These are phyloP conservation scores for Epinotia demarniana DNA, from an alignment of 2,888 invertebrate genomes.

Conservation along the genomic window DNA sequence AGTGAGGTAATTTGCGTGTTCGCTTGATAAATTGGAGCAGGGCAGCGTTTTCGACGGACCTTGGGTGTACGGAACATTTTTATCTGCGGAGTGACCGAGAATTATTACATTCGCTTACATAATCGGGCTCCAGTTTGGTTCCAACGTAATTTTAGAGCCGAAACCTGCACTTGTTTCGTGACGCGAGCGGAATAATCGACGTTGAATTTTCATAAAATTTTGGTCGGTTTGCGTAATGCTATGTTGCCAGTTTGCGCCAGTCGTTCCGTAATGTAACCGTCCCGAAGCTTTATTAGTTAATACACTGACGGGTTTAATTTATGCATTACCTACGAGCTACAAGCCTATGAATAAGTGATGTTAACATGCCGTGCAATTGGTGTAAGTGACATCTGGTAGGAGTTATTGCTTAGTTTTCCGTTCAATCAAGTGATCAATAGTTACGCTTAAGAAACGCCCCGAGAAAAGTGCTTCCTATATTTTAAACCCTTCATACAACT, in stretches of 20 bases:
- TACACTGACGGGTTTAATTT: conserved; percentile 40
- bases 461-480: neutral
- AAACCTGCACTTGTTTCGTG: conserved; percentile 67
- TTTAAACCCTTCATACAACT: neutral
- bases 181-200: conserved; percentile 64
- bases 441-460: neutral
- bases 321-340: conserved; percentile 42
- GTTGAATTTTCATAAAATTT: conserved; percentile 68
- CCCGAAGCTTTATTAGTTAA: conserved; percentile 41
- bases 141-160: conserved; percentile 64
- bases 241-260: conserved; percentile 49
- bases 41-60: conserved; percentile 57
- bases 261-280: conserved; percentile 45
- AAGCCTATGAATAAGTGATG: conserved; percentile 42
- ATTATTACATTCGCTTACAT: conserved; percentile 65
- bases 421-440: conserved; percentile 13
- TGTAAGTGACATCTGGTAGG: conserved; percentile 31
- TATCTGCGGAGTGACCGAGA: conserved; percentile 60
- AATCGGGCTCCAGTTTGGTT: conserved; percentile 62
- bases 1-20: conserved; percentile 58
- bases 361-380: conserved; percentile 39
- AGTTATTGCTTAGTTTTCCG: conserved; percentile 28
- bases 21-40: conserved; percentile 67
- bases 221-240: conserved; percentile 65
- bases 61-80: conserved; percentile 54